Percentiles rank a stretch among this genome's conserved stretches.
phyloP scores from a whole-genome alignment of 2,797 vertebrate species.

The Hemibagrus guttatus region DNA sequence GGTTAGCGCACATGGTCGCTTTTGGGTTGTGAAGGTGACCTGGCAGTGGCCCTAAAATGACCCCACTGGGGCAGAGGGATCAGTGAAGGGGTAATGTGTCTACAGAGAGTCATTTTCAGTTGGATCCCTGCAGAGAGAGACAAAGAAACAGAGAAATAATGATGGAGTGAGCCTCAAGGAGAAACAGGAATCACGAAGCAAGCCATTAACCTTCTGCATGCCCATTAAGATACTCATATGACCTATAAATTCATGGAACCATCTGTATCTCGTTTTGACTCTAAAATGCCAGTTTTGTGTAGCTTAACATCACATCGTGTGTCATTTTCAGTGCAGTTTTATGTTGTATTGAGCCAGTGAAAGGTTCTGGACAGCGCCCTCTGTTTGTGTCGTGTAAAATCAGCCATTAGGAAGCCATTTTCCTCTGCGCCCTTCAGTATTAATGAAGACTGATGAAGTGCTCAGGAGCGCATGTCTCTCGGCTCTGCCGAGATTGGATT shows the following conservation, averaged over 20 bases:
- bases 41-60: conserved; percentile 35
- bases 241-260: not conserved
- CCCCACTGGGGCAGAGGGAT: conserved; percentile 29
- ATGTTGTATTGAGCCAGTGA: not conserved
- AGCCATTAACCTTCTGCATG: conserved; percentile 41
- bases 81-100: conserved; percentile 50
- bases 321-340: not conserved
- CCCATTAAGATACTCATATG: conserved; percentile 2
- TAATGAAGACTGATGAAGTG: conserved; percentile 86
- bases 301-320: not conserved
- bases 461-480: conserved; percentile 77
- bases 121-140: conserved; percentile 17
- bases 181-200: conserved; percentile 14
- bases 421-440: conserved; percentile 74
- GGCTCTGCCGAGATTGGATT: conserved; percentile 75
- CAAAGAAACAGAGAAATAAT: not conserved
- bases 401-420: conserved; percentile 65
- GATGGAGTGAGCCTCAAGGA: conserved; percentile 12
- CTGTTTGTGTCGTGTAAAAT: conserved; percentile 63
- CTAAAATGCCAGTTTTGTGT: not conserved
- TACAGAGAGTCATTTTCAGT: conserved; percentile 28
- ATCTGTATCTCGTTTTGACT: not conserved
- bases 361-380: conserved; percentile 2
- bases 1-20: not conserved
- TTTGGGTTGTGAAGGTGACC: conserved; percentile 22